Evolutionary conservation across 2,888 invertebrate species (phyloP), one percentile per base, ranked within the genome.

Genomic region (Synergus umbraculus): DNA sequence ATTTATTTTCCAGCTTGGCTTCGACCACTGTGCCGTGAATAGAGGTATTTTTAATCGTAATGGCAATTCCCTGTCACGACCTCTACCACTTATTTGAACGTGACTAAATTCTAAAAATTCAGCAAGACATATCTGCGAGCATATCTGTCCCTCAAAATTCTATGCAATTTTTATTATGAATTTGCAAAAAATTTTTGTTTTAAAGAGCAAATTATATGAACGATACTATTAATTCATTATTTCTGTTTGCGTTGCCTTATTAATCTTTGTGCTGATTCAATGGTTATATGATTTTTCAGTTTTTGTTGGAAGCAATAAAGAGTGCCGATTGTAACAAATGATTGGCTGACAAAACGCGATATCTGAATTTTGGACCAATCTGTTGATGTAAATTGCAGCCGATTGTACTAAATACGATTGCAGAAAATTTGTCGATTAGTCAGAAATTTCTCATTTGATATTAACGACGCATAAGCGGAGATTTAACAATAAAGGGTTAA

Each of bases 1-100:
- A 78, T 78, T 79, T 78, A 78, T 81, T 81, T 78, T 58, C 46
- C 58, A 69, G 46, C 69, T 63, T 76, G 63, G 43, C 64, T 63
- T 76, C 44, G 29, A 73, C 73, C 73, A 73, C 54, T 73, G 49
- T 73, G n/a, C 73, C 73, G 9, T 63, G 37, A 76, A 63, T 76
- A 9, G 63, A 54, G 46, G 54, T 22, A 76, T 76, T 76, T 76
- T 64, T 76, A 60, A 76, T 64, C 64, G 58, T 29, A 76, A 76
- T 63, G 9, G 76, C 76, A 63, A 54, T 73, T 54, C 37, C 49
- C n/a, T 67, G 67, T 65, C 54, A 58, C 73, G 10, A 8, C 37
- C 18, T 37, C 49, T 58, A 12, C 44, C 44, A 15, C 60, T 54
- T 46, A 49, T 41, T 76, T 79, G 60, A 22, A 60, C 60, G 10